Evolutionary conservation across 1,140 invertebrate genomes (phyloP).

Genomic region (Phymorhynchus buccinoides): DNA sequence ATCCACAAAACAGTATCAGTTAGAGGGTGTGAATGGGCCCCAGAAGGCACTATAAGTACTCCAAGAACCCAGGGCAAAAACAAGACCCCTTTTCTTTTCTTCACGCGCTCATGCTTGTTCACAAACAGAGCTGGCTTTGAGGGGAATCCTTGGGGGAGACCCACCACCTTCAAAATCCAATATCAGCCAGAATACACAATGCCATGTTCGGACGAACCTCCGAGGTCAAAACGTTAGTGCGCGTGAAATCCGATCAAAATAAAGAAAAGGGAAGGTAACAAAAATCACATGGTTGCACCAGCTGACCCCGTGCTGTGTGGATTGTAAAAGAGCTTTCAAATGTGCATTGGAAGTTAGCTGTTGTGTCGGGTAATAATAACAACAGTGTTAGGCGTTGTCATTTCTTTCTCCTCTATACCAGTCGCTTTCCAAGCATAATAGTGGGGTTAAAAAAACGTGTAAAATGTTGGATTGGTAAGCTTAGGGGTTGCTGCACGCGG

Average conservation of each 20-base stretch:
- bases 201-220: background rate
- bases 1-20: background rate
- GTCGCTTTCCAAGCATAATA: background rate
- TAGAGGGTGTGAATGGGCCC: background rate
- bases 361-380: background rate
- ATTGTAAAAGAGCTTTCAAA: slow-evolving; percentile 8
- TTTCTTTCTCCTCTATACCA: background rate
- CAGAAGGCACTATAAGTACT: background rate
- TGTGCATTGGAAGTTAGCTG: background rate
- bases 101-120: background rate
- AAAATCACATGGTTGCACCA: background rate
- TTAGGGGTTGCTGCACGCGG: too few species aligned
- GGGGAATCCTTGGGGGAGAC: background rate
- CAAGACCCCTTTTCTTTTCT: background rate
- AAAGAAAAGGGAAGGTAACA: background rate
- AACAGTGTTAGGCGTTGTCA: background rate
- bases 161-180: background rate
- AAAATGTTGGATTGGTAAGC: background rate
- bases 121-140: slow-evolving; percentile 2
- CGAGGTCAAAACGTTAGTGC: background rate
- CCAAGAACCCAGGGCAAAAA: background rate
- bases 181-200: background rate
- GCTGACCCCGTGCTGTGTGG: background rate
- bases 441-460: background rate
- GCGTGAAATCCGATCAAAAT: background rate